Evolutionary conservation across 2,888 invertebrate species (phyloP), one percentile per base, ranked within the genome.

Genomic region (Onchidella celtica): DNA sequence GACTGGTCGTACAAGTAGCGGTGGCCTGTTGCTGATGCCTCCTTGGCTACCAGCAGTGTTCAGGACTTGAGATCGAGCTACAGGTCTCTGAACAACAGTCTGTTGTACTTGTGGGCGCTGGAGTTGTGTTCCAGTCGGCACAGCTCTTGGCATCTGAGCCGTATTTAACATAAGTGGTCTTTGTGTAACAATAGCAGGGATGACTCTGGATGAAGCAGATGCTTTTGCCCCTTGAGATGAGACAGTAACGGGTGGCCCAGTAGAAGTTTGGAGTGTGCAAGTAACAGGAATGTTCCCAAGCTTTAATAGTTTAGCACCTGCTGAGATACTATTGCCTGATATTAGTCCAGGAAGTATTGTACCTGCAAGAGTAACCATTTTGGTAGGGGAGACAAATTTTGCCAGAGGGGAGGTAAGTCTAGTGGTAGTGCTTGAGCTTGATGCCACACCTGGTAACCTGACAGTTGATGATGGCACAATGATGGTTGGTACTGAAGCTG

Each of bases 401-500:
- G 29, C 21, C 9, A 65, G 75, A 2, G 63, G 29, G 65, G 66
- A 29, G 17, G 65, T 32, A 3, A 75, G 24, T 40, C 32, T 75
- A 32, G 75, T 9, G 61, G n/a, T n/a, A 11, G 32, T n/a, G 0
- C 47, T n/a, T 40, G 73, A 24, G 14, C 14, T 27, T 24, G 21
- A n/a, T 9, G 73, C 4, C 9, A n/a, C n/a, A n/a, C 34, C 24
- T 27, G 32, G 73, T 27, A 34, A 3, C 24, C 34, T 61, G n/a
- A 61, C 38, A 27, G 38, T n/a, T 36, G 59, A 59, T n/a, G 61
- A 61, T 59, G 73, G 73, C 4, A 61, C 38, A 61, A 73, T 61
- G 2, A 36, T 61, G 27, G 61, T 27, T 24, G 73, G 34, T 11
- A 73, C 36, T 73, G 61, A 14, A 6, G 36, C 59, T 17, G n/a